Conservation (phyloP, 2,797 vertebrate species). For the Myiotriccus ornatus region DNA sequence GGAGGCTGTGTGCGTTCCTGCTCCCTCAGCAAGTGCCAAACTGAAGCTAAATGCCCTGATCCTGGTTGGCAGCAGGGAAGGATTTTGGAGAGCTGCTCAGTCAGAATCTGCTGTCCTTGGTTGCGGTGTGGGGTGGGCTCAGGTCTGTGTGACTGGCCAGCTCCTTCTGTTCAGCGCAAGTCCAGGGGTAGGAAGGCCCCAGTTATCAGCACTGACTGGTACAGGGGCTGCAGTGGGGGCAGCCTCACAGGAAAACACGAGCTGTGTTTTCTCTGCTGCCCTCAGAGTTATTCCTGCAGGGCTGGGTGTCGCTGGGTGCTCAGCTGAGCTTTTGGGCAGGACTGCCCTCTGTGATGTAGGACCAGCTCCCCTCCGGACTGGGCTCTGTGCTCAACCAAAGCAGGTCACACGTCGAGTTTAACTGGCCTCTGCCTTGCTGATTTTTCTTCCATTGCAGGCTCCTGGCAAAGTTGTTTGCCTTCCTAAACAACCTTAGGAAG, state of each 20-base stretch:
- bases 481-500: neutral
- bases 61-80: neutral
- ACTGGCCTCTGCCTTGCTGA: neutral
- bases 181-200: neutral
- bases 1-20: neutral
- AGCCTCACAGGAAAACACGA: neutral
- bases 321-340: neutral
- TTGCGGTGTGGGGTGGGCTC: neutral
- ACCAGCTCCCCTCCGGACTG: neutral
- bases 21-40: neutral
- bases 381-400: neutral
- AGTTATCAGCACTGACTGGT: neutral
- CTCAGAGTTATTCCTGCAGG: neutral
- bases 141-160: neutral
- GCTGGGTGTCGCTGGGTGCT: neutral
- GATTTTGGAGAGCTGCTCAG: accelerated
- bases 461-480: constrained; percentile 30
- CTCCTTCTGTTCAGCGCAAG: neutral
- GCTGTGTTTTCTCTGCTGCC: neutral
- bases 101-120: neutral
- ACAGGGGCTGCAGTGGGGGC: neutral
- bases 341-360: neutral
- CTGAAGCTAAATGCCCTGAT: neutral
- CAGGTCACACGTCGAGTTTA: neutral
- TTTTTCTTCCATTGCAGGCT: neutral